These are phyloP conservation scores for Mellivora capensis DNA, from an alignment of 2,113 vertebrate species.

Conservation along the genomic window DNA sequence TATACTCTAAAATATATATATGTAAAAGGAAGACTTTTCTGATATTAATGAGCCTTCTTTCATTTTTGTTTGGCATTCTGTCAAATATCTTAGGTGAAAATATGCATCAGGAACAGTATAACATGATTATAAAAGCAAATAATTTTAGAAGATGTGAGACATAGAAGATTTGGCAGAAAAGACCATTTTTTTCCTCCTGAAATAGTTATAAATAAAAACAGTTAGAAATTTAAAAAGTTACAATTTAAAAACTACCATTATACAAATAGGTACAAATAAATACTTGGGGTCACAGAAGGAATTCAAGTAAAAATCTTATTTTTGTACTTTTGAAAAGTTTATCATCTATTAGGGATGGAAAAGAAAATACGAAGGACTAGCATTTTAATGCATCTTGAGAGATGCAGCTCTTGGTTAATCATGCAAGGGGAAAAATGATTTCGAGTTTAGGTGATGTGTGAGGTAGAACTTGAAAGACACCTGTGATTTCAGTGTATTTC, in stretches of 20 bases:
- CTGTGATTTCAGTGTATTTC: neutral
- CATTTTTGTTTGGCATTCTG: constrained; percentile 19
- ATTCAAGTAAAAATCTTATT: neutral
- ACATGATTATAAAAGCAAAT: neutral
- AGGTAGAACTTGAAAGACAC: neutral
- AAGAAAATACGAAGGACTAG: neutral
- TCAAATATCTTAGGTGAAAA: constrained; percentile 22
- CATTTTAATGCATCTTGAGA: neutral
- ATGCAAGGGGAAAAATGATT: neutral
- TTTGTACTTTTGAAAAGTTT: neutral
- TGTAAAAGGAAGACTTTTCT: neutral
- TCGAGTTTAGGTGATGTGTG: neutral
- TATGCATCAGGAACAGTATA: neutral
- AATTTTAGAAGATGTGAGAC: neutral
- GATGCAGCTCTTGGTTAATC: neutral
- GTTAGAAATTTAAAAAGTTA: neutral
- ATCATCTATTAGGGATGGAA: neutral
- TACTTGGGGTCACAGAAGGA: neutral
- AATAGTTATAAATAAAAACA: neutral
- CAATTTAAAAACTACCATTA: neutral
- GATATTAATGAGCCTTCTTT: neutral
- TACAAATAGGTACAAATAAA: neutral
- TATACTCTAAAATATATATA: neutral
- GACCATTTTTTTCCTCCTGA: neutral
- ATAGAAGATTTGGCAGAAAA: neutral